A percentile compares a stretch with the other conserved stretches of the same genome.
Evolutionary conservation across 1,140 invertebrate species (phyloP).

Genomic region (Alviniconcha marisindica): DNA sequence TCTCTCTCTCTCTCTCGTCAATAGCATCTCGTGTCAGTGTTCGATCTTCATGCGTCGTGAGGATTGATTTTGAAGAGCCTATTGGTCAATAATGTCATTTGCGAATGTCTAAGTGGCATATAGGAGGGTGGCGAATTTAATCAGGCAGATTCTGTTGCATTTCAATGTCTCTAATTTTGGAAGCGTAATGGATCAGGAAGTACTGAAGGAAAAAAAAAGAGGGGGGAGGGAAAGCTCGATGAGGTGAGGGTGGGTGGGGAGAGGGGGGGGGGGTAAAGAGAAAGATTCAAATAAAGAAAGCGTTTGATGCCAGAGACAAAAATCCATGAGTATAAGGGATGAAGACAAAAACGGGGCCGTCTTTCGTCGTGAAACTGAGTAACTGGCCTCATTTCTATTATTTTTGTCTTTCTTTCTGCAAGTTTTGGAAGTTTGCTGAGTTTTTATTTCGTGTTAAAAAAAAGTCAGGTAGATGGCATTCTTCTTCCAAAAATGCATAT

Average conservation of each 20-base stretch:
- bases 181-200: not conserved
- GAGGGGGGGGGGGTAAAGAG: not conserved
- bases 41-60: not conserved
- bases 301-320: not conserved
- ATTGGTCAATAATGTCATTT: not conserved
- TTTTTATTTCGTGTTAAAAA: too few species aligned
- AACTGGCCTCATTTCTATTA: too few species aligned
- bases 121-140: not conserved
- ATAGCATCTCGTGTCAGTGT: not conserved
- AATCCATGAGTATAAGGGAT: not conserved
- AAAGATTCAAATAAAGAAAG: not conserved
- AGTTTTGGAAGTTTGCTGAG: too few species aligned
- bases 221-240: not conserved
- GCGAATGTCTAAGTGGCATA: constrained; percentile 12
- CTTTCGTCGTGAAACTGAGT: not conserved
- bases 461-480: too few species aligned
- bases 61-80: not conserved
- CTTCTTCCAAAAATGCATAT: too few species aligned
- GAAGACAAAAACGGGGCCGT: not conserved
- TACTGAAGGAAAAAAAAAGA: too few species aligned
- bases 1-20: too few species aligned
- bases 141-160: not conserved
- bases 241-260: too few species aligned
- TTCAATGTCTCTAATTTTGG: not conserved
- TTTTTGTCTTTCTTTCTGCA: too few species aligned